Evolutionary conservation across 2,888 invertebrate genomes (phyloP).

Genomic region (Acleris sparsana): DNA sequence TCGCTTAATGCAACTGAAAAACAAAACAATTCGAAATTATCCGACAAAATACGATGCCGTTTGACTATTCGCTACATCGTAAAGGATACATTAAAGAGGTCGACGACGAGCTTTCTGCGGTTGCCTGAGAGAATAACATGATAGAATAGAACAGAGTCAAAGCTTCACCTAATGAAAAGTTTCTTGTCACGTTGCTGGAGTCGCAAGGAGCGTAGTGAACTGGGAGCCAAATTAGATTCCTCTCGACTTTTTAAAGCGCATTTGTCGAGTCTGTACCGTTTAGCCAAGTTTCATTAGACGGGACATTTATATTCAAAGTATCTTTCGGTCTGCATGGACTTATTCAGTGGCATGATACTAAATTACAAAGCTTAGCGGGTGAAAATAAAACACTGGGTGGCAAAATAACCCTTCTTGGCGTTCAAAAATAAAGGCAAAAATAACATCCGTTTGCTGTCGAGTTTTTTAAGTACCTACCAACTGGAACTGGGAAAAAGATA

Average conservation of each 20-base stretch:
- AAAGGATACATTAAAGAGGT: too few species aligned
- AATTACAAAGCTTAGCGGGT: constrained; percentile 17
- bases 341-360: constrained; percentile 21
- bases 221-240: constrained; percentile 45
- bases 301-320: constrained; percentile 31
- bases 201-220: constrained; percentile 36
- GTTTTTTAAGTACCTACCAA: neutral
- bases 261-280: constrained; percentile 33
- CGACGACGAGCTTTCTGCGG: too few species aligned
- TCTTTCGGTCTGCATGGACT: constrained; percentile 20
- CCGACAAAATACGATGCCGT: too few species aligned
- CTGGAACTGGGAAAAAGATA: too few species aligned
- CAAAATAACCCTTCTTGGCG: neutral
- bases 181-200: constrained; percentile 44
- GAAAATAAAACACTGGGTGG: constrained; percentile 14
- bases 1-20: too few species aligned
- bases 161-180: constrained; percentile 45
- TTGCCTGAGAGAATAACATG: too few species aligned
- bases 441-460: neutral
- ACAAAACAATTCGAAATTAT: too few species aligned
- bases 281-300: constrained; percentile 30
- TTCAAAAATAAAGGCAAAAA: neutral
- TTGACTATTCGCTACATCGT: too few species aligned
- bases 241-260: constrained; percentile 39
- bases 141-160: too few species aligned